Evolutionary conservation across 92 coral and sea anemone species (phyloP), one percentile per base, ranked within the genome.

Genomic region (Zoanthus solanderi): DNA sequence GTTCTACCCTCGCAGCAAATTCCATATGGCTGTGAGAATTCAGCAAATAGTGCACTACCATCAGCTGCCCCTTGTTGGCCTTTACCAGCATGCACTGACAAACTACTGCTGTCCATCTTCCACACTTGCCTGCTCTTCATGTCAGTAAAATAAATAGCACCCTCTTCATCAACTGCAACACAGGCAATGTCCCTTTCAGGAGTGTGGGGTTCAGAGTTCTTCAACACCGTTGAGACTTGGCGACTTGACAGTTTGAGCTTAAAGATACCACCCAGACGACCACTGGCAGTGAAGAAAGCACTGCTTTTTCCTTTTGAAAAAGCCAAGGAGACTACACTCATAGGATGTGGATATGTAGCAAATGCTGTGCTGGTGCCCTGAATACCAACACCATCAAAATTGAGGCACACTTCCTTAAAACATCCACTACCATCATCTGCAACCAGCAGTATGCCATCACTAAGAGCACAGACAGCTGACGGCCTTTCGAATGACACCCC

Each of bases 11-110:
- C 82, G 76, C 83, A 84, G 23, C 23, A 23, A 23, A 23, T 23
- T 23, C 23, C 23, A 23, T 23, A 23, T 23, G 23, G 23, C 23
- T 84, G 81, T 84, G 88, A 84, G 74, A 84, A 84, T 84, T 84
- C 80, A 45, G 88, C 88, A 67, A 53, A 84, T 48, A 84, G 71
- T 23, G 88, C 88, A 73, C 88, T 84, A 53, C 81, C 88, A 73
- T 84, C 88, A 71, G 88, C 88, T 73, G 88, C 52, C 56, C 88
- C 88, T 73, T 84, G 88, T 71, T 84, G 81, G 66, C 80, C 81
- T 67, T 47, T 84, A 84, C 88, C 88, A 71, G 88, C 81, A 73
- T 84, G 88, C 80, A 73, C 80, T 53, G 88, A 84, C 67, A 60
- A 65, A 83, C 75, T 58, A 83, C 53, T 32, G 58, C 87, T 45